Evolutionary conservation across 2,113 vertebrate species (phyloP).

Genomic region (Fukomys damarensis): DNA sequence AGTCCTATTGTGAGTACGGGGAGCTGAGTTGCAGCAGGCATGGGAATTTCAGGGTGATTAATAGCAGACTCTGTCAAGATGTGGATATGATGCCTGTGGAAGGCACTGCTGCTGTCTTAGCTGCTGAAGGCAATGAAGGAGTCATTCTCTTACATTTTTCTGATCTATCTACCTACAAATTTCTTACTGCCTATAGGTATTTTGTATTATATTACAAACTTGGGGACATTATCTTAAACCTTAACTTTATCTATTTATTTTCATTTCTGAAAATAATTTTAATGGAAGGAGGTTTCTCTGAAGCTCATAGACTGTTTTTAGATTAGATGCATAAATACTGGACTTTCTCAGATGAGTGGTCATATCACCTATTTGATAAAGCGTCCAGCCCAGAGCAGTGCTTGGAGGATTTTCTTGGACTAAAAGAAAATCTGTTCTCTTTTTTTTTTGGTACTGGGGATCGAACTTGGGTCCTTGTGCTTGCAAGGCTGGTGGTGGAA

Average conservation of each 20-base stretch:
- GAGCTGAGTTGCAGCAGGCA: not conserved
- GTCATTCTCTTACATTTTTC: not conserved
- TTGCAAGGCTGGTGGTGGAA: too few species aligned
- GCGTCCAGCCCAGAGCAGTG: not conserved
- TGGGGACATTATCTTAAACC: not conserved
- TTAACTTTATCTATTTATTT: not conserved
- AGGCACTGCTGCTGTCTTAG: not conserved
- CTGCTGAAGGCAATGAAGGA: not conserved
- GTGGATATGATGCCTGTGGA: not conserved
- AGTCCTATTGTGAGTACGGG: not conserved
- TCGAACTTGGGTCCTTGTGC: too few species aligned
- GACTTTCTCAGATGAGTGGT: not conserved
- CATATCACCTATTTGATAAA: not conserved
- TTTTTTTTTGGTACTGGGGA: too few species aligned
- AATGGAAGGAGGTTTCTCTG: not conserved
- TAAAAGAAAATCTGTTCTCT: not conserved
- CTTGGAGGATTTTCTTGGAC: not conserved
- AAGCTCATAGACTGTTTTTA: not conserved
- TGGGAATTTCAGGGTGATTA: not conserved
- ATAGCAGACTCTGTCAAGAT: not conserved
- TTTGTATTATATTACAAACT: not conserved
- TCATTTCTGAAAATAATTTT: slow-evolving; percentile 15
- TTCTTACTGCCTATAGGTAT: not conserved
- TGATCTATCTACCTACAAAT: not conserved
- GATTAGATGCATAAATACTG: not conserved